These are phyloP conservation scores for Toxostoma redivivum DNA, from an alignment of 2,113 vertebrate genomes.

Conservation along the genomic window DNA sequence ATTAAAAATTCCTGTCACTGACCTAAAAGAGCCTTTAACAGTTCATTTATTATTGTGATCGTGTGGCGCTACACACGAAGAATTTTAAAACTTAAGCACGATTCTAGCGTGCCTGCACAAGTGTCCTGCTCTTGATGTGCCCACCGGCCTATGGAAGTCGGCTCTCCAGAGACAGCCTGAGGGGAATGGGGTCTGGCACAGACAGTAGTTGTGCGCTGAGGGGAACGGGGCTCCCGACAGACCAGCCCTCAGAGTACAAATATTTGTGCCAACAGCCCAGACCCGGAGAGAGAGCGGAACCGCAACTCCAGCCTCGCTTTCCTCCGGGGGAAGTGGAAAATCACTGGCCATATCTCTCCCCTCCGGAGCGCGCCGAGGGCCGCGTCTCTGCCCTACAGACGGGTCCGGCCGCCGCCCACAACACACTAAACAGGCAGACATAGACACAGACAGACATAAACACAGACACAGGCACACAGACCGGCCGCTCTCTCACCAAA, in stretches of 20 bases:
- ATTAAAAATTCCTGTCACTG: neutral
- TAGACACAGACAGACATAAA: fast-evolving
- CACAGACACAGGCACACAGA: neutral
- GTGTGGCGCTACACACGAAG: neutral
- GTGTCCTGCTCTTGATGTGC: fast-evolving
- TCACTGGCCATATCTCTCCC: neutral
- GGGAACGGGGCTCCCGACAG: neutral
- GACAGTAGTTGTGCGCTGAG: neutral
- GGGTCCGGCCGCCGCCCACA: neutral
- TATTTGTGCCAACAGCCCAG: fast-evolving
- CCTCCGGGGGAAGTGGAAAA: fast-evolving
- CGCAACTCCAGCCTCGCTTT: fast-evolving
- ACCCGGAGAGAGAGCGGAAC: fast-evolving
- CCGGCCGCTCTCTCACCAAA: neutral
- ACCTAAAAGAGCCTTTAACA: neutral
- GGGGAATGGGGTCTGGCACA: neutral
- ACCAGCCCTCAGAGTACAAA: too few species aligned
- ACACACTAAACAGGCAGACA: too few species aligned
- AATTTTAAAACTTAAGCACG: neutral
- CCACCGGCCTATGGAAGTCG: neutral
- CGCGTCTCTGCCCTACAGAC: neutral
- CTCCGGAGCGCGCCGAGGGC: neutral
- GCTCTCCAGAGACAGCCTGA: neutral
- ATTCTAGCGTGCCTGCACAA: fast-evolving
- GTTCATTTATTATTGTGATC: fast-evolving